These are phyloP conservation scores for Collichthys lucidus DNA, from an alignment of 2,113 vertebrate genomes.

Conservation along the genomic window DNA sequence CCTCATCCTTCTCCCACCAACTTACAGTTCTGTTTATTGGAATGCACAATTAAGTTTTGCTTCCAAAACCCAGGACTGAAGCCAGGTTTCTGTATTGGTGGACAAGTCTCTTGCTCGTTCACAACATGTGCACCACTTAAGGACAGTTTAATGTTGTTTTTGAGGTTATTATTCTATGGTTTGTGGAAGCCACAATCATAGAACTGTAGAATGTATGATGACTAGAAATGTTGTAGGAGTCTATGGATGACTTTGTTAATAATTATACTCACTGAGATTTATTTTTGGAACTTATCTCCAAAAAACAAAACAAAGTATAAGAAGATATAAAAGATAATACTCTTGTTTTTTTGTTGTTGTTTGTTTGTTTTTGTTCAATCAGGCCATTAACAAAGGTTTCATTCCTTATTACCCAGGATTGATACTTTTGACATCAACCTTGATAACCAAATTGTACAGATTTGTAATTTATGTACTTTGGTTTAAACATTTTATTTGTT, in stretches of 20 bases:
- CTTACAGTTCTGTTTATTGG: not conserved
- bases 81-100: not conserved
- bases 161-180: constrained; percentile 30
- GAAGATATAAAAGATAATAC: not conserved
- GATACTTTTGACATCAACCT: constrained; percentile 64
- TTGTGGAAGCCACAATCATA: constrained; percentile 24
- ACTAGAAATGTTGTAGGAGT: constrained; percentile 18
- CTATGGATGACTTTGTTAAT: constrained; percentile 1
- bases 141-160: constrained; percentile 17
- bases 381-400: constrained; percentile 1
- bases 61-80: not conserved
- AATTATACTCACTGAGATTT: constrained; percentile 14
- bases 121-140: not conserved
- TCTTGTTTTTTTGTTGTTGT: no score
- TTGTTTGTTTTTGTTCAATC: not conserved
- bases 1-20: not conserved
- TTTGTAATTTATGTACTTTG: constrained; percentile 91
- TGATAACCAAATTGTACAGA: constrained; percentile 86
- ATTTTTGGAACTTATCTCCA: constrained; percentile 1
- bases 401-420: not conserved
- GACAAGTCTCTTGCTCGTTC: not conserved
- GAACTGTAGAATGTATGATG: constrained; percentile 36
- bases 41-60: constrained; percentile 2
- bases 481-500: constrained; percentile 82
- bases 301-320: constrained; percentile 17